These are phyloP conservation scores for Caenorhabditis tropicalis DNA, from an alignment of 1,140 invertebrate species.

Conservation along the genomic window DNA sequence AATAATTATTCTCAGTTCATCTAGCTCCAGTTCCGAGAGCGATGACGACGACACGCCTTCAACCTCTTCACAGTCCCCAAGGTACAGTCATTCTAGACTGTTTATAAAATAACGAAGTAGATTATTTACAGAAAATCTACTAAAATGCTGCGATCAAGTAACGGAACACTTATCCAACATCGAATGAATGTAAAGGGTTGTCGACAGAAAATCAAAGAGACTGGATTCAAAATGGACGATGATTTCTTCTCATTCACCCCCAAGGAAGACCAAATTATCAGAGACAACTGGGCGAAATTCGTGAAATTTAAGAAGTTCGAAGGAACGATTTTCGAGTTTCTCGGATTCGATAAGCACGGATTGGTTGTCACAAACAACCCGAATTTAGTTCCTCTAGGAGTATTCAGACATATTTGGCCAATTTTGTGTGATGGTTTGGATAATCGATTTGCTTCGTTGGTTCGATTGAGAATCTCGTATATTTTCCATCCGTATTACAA, in stretches of 20 bases:
- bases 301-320: background rate
- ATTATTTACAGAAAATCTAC: background rate
- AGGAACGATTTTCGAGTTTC: background rate
- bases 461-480: background rate
- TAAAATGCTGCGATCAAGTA: background rate
- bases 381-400: background rate
- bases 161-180: background rate
- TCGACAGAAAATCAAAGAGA: background rate
- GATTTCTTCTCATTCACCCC: conserved; percentile 20
- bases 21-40: background rate
- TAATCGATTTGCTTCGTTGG: background rate
- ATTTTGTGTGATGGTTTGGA: background rate
- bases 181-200: background rate
- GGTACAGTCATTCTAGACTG: too few relatives aligned
- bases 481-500: conserved; percentile 6
- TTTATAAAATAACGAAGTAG: background rate
- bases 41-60: background rate
- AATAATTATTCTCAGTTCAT: background rate
- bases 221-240: background rate
- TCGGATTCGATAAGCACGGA: background rate
- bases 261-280: background rate
- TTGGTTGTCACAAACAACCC: background rate
- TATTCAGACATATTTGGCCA: background rate
- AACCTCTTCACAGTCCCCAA: too few relatives aligned
- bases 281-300: background rate